Evolutionary conservation across 2,797 vertebrate genomes (phyloP), one percentile per base, ranked within the genome.

Genomic region (Cryptoprocta ferox): DNA sequence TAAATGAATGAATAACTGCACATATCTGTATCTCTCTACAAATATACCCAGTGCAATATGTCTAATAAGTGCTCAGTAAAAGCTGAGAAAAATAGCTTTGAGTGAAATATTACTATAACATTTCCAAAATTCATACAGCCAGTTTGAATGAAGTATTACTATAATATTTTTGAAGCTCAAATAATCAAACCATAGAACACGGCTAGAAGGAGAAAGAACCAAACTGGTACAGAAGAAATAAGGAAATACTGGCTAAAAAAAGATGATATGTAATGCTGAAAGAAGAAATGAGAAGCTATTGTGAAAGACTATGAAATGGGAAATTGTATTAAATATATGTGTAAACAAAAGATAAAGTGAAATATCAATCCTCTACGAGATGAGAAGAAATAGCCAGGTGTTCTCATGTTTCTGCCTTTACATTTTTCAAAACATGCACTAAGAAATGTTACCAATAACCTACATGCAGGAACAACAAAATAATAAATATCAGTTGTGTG

Each of bases 261-360:
- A n/a, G 39, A 87, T 70, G 35, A 85, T 83, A 83, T 89, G 5
- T 75, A 86, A 80, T 76, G n/a, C 26, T 71, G 21, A 89, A 76
- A 78, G 70, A 80, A 35, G 32, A 89, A 97, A 95, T 83, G 26
- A 92, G 45, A 95, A 76, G 9, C 11, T 9, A 93, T 65, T 80
- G n/a, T 75, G 35, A 93, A 89, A 92, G 89, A 19, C 15, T 21
- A 5, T 6, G 35, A 94, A 95, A 95, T 73, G 24, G 53, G 70
- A 96, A 83, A 88, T 32, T 80, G 39, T 53, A 86, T 79, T 76
- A 97, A 53, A 66, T 71, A 81, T 70, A 24, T 59, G 30, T 37
- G 42, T 87, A 92, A 93, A 84, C n/a, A 78, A 84, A 96, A 91
- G 21, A 87, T 83, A 94, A 91, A 68, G n/a, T 56, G 12, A 95